Conservation (phyloP, 2,888 invertebrate genomes). For the Sturmia bella region DNA sequence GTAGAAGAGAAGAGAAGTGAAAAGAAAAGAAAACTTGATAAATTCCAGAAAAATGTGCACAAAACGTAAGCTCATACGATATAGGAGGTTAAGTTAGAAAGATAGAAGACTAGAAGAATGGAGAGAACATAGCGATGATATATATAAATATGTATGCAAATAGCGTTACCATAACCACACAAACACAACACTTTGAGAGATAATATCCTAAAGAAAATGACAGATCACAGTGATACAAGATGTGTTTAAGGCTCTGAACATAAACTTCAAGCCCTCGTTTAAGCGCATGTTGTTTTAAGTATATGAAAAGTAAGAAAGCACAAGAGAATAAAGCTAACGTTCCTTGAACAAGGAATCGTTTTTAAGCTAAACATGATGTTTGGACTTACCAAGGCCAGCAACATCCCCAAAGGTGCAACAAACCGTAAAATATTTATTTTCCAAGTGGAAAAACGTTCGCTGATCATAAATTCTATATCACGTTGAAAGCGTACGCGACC, state of each 20-base stretch:
- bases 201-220: too few species aligned
- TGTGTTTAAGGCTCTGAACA: too few species aligned
- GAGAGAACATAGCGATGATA: neutral
- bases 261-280: too few species aligned
- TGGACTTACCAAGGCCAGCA: constrained; percentile 73
- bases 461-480: constrained; percentile 90
- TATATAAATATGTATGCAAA: neutral
- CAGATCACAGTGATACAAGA: too few species aligned
- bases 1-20: neutral
- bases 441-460: constrained; percentile 83
- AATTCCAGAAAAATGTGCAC: neutral
- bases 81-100: constrained; percentile 6
- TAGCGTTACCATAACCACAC: neutral
- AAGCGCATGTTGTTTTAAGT: too few species aligned
- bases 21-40: neutral
- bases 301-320: too few species aligned
- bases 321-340: too few species aligned
- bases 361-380: neutral
- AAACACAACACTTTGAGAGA: neutral
- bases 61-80: neutral
- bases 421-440: constrained; percentile 78
- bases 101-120: neutral
- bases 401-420: constrained; percentile 76
- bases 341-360: too few species aligned
- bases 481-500: constrained; percentile 86